phyloP scores from a whole-genome alignment of 2,888 invertebrate genomes.

The Synanthedon formicaeformis region DNA sequence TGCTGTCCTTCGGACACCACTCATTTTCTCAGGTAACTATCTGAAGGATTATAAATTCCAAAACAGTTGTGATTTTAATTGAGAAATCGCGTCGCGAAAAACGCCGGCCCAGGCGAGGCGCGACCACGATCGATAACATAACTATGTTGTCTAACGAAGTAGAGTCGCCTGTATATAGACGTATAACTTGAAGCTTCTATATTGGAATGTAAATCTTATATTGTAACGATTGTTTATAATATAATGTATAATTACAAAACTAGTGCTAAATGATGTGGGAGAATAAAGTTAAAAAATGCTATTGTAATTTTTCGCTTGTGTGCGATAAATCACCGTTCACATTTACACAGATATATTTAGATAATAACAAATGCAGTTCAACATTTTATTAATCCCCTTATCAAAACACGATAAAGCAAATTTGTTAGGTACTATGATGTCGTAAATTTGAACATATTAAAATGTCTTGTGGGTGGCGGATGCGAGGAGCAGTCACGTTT shows the following conservation, averaged over 20 bases:
- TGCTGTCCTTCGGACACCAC: constrained; percentile 39
- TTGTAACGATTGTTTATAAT: too few relatives aligned
- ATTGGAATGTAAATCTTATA: not conserved
- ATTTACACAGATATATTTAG: too few relatives aligned
- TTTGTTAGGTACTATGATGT: too few relatives aligned
- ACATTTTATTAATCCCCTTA: not conserved
- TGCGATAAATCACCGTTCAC: too few relatives aligned
- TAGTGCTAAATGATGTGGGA: too few relatives aligned
- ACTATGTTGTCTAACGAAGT: constrained; percentile 49
- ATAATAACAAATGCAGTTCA: too few relatives aligned
- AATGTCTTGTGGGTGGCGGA: constrained; percentile 33
- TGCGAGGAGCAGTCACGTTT: constrained; percentile 22
- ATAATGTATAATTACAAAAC: too few relatives aligned
- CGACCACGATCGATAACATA: constrained; percentile 64
- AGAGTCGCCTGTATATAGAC: not conserved
- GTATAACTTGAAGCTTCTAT: not conserved
- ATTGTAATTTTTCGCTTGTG: too few relatives aligned
- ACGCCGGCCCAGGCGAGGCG: constrained; percentile 38
- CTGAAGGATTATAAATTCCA: not conserved
- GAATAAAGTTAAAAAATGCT: too few relatives aligned
- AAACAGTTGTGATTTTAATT: constrained; percentile 22
- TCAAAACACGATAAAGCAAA: not conserved
- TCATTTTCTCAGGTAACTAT: constrained; percentile 42
- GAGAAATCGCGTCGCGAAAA: constrained; percentile 25
- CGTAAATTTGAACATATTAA: constrained; percentile 4